Percentiles rank a stretch among this genome's conserved stretches.
phyloP scores from a whole-genome alignment of 2,888 invertebrate species.

The Plebejus melissa region DNA sequence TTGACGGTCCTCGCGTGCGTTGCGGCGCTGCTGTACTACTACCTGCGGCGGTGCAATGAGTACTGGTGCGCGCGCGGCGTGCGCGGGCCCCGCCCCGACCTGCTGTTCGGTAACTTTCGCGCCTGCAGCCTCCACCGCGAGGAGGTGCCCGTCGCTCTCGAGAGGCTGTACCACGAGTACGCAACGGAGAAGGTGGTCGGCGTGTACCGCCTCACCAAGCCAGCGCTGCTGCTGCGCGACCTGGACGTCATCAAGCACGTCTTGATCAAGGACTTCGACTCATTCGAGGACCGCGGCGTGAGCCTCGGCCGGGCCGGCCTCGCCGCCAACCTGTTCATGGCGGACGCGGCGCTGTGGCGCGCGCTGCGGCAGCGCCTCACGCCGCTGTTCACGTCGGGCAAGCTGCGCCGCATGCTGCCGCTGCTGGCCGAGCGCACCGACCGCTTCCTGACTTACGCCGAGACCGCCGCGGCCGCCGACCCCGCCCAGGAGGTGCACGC shows the following conservation, averaged over 20 bases:
- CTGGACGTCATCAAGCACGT: conserved; percentile 16
- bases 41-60: background rate
- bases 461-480: background rate
- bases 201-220: background rate
- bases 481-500: background rate
- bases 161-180: background rate
- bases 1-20: background rate
- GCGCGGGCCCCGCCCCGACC: background rate
- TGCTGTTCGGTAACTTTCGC: background rate
- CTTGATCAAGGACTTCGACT: background rate
- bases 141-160: background rate
- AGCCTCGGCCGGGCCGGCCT: conserved; percentile 37
- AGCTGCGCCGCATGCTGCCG: conserved; percentile 54
- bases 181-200: background rate
- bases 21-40: background rate
- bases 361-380: conserved; percentile 41
- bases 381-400: conserved; percentile 54
- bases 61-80: background rate
- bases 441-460: background rate
- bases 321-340: conserved; percentile 51
- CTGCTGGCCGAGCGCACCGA: conserved; percentile 47
- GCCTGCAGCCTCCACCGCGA: background rate
- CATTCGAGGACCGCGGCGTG: background rate
- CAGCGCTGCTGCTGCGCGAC: background rate
- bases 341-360: conserved; percentile 51